These are phyloP conservation scores for Arothron firmamentum DNA, from an alignment of 2,113 vertebrate species.

Conservation along the genomic window DNA sequence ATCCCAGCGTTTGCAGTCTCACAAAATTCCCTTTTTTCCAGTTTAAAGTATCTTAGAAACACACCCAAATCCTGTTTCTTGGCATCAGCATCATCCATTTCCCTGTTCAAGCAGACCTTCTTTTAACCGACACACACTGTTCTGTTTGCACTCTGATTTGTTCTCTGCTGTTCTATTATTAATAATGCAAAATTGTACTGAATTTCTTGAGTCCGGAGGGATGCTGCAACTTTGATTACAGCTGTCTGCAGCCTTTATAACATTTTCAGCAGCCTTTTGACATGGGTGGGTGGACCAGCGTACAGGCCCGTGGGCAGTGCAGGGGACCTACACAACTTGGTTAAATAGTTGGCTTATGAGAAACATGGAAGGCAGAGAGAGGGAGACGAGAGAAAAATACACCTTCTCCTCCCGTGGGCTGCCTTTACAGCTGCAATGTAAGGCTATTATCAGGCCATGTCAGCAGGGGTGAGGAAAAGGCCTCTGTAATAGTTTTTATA, in stretches of 20 bases:
- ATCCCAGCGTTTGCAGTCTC: no score
- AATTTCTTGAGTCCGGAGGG: slow-evolving; percentile 33
- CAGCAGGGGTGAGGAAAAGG: slow-evolving; percentile 72
- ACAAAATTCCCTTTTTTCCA: no score
- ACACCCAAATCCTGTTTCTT: no score
- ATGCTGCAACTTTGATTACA: slow-evolving; percentile 55
- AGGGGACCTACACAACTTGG: slow-evolving; percentile 34
- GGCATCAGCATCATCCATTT: no score
- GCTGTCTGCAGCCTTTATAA: slow-evolving; percentile 44
- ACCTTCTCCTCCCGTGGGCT: slow-evolving; percentile 56
- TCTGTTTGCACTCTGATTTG: no score
- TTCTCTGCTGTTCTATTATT: no score
- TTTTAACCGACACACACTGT: no score
- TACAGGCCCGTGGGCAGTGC: slow-evolving; percentile 32
- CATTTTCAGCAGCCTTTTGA: slow-evolving; percentile 53
- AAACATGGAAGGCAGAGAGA: slow-evolving; percentile 58
- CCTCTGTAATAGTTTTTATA: slow-evolving; percentile 78
- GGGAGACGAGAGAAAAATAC: slow-evolving; percentile 47
- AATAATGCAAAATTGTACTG: background rate
- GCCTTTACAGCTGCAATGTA: slow-evolving; percentile 58
- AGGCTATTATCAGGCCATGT: slow-evolving; percentile 74
- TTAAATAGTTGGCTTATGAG: slow-evolving; percentile 34
- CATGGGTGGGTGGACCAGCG: slow-evolving; percentile 33
- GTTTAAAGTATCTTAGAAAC: no score
- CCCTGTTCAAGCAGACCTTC: no score